Evolutionary conservation across 1,140 invertebrate species (phyloP).

Genomic region (Sarcophaga bullata): DNA sequence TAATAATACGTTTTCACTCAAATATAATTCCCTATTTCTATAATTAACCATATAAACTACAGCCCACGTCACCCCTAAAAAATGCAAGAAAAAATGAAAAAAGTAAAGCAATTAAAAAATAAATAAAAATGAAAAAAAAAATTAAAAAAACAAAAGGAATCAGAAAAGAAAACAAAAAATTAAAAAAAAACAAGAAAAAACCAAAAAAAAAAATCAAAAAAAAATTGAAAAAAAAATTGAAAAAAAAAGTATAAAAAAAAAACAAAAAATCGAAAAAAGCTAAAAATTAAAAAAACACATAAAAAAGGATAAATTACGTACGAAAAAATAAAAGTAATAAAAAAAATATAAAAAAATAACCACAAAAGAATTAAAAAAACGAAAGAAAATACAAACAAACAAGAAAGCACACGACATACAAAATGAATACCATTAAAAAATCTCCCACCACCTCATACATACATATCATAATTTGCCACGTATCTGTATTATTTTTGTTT

Average conservation of each 20-base stretch:
- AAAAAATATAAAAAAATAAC: slow-evolving; percentile 43
- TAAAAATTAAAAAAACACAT: neutral
- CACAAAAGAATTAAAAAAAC: slow-evolving; percentile 47
- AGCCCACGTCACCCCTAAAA: neutral
- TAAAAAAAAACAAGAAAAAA: slow-evolving; percentile 41
- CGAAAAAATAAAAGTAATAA: neutral
- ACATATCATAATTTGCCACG: neutral
- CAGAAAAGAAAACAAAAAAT: slow-evolving; percentile 47
- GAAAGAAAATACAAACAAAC: slow-evolving; percentile 46
- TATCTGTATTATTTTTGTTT: neutral
- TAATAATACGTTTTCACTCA: slow-evolving; percentile 35
- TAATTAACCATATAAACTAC: neutral
- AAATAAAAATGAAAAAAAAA: slow-evolving; percentile 7
- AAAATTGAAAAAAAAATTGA: slow-evolving; percentile 46
- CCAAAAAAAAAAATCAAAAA: slow-evolving; percentile 43
- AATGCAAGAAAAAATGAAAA: slow-evolving; percentile 14
- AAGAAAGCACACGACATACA: neutral
- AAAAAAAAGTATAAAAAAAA: slow-evolving; percentile 37
- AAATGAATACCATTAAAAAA: slow-evolving; percentile 18
- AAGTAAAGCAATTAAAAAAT: slow-evolving; percentile 44
- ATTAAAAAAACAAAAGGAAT: slow-evolving; percentile 48
- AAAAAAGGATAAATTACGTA: slow-evolving; percentile 33
- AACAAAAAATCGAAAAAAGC: neutral
- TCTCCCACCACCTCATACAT: neutral
- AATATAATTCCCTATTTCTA: neutral